Percentiles rank a stretch among this genome's conserved stretches.
These are phyloP conservation scores for Isurus oxyrinchus DNA, from an alignment of 2,113 vertebrate species.

Conservation along the genomic window DNA sequence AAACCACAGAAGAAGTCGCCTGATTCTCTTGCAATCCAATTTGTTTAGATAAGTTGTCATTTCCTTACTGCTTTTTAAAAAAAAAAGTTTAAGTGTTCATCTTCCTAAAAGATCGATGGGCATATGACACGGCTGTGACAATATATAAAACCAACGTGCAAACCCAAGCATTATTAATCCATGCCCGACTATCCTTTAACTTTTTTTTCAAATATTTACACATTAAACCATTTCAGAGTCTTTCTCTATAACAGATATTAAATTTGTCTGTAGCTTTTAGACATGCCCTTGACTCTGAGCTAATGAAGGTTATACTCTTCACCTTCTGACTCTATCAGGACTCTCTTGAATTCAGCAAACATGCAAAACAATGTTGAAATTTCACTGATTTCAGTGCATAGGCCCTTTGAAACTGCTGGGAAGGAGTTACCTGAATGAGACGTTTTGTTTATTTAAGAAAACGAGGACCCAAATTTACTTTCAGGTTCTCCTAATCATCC, in stretches of 20 bases:
- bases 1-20: too few species aligned
- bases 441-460: background rate
- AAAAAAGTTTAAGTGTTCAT: too few species aligned
- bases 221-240: background rate
- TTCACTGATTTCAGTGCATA: background rate
- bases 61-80: too few species aligned
- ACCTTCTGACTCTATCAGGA: background rate
- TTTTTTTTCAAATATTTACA: background rate
- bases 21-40: too few species aligned
- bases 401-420: background rate
- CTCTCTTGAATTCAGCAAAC: background rate
- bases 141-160: background rate
- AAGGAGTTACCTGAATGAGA: too few species aligned
- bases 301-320: background rate
- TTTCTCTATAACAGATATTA: background rate
- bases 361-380: background rate
- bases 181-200: background rate
- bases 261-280: background rate
- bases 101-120: too few species aligned
- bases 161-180: background rate
- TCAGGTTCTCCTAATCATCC: background rate
- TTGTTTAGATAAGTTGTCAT: too few species aligned
- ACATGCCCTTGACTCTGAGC: background rate
- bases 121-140: too few species aligned
- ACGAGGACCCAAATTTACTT: background rate